A percentile compares a stretch with the other conserved stretches of the same genome.
phyloP scores from a whole-genome alignment of 2,888 invertebrate genomes.

The Amaurobius ferox region DNA sequence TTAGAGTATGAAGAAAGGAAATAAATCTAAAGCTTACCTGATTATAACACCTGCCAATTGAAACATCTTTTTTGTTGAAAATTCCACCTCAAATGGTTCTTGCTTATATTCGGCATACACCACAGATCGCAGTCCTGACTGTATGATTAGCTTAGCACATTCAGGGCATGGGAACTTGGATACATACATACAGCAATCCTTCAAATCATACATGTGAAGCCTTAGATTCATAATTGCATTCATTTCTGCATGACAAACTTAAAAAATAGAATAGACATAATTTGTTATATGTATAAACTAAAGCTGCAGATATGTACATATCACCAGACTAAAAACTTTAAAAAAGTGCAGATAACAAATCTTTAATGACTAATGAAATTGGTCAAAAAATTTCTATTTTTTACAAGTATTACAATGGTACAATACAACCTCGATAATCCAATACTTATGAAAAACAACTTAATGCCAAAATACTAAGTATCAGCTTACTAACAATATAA shows the following conservation, averaged over 20 bases:
- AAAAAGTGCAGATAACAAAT: too few species aligned
- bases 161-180: slow-evolving; percentile 97
- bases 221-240: slow-evolving; percentile 97
- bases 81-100: slow-evolving; percentile 82
- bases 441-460: too few species aligned
- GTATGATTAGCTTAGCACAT: slow-evolving; percentile 97
- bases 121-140: slow-evolving; percentile 87
- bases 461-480: too few species aligned
- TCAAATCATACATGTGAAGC: slow-evolving; percentile 82
- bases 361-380: too few species aligned
- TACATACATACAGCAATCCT: slow-evolving; percentile 90
- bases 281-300: too few species aligned
- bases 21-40: slow-evolving; percentile 77
- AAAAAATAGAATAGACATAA: slow-evolving; percentile 76
- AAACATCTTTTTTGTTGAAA: slow-evolving; percentile 89
- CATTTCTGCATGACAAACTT: slow-evolving; percentile 98
- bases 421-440: too few species aligned
- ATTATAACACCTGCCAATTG: slow-evolving; percentile 86
- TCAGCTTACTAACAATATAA: too few species aligned
- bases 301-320: too few species aligned
- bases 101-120: slow-evolving; percentile 86
- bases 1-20: neutral
- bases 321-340: too few species aligned
- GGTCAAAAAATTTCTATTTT: too few species aligned
- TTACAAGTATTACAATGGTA: too few species aligned